Conservation (phyloP, 2,888 invertebrate species). For the Lagria hirta region DNA sequence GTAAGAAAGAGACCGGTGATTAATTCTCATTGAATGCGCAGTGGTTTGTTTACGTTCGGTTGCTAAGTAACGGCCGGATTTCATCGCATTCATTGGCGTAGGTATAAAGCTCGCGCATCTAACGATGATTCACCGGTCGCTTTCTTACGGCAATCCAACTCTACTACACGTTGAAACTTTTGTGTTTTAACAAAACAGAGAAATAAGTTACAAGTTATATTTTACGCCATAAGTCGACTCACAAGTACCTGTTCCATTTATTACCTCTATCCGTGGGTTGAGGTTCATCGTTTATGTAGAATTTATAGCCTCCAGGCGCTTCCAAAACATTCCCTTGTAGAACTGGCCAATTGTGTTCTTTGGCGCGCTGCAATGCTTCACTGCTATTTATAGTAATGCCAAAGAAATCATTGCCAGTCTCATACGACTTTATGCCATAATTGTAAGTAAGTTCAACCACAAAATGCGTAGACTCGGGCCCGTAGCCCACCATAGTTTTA, state of each 20-base stretch:
- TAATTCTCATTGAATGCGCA: no score
- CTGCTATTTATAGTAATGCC: slow-evolving; percentile 83
- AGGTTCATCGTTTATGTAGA: slow-evolving; percentile 73
- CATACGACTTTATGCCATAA: slow-evolving; percentile 87
- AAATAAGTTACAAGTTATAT: no score
- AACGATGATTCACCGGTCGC: no score
- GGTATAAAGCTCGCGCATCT: no score
- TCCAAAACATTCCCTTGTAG: slow-evolving; percentile 64
- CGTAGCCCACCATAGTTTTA: slow-evolving; percentile 99
- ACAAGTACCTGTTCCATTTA: slow-evolving; percentile 8
- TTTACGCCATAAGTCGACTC: no score
- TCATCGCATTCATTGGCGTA: no score
- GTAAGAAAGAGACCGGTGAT: no score
- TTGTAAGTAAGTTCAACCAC: slow-evolving; percentile 97
- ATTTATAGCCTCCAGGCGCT: slow-evolving; percentile 93
- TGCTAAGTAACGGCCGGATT: no score
- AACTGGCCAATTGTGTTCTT: slow-evolving; percentile 71
- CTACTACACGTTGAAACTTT: no score
- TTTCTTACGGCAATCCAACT: no score
- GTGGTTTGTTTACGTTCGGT: no score
- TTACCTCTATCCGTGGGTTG: slow-evolving; percentile 68
- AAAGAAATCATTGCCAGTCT: slow-evolving; percentile 88
- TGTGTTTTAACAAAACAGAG: no score
- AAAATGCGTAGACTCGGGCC: slow-evolving; percentile 91
- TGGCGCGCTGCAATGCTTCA: slow-evolving; percentile 72